Evolutionary conservation across 2,888 invertebrate genomes (phyloP).

Genomic region (Mechanitis mazaeus): DNA sequence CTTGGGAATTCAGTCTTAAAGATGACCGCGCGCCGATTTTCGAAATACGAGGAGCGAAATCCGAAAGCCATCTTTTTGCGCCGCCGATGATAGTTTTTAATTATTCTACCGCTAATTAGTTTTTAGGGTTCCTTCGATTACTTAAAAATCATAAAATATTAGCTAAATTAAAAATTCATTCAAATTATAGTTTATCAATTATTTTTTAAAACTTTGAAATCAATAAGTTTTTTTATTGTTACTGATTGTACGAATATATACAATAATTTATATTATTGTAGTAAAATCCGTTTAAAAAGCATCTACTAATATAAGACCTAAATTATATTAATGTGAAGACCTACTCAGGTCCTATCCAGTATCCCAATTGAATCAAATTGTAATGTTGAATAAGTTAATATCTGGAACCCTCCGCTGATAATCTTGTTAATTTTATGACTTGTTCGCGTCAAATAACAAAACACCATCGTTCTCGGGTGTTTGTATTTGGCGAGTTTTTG

Average conservation of each 20-base stretch:
- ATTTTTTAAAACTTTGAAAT: background rate
- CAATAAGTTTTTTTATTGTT: too few relatives aligned
- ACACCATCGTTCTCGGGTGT: slow-evolving; percentile 33
- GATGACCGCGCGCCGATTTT: slow-evolving; percentile 64
- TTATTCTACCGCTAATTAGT: slow-evolving; percentile 67
- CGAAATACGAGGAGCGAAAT: slow-evolving; percentile 72
- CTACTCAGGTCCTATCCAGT: background rate
- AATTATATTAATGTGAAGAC: too few relatives aligned
- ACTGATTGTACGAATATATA: background rate
- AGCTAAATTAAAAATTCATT: background rate
- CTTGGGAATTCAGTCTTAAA: slow-evolving; percentile 49
- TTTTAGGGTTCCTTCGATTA: slow-evolving; percentile 37
- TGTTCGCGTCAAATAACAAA: slow-evolving; percentile 36
- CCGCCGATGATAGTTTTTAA: slow-evolving; percentile 60
- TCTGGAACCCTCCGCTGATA: slow-evolving; percentile 27
- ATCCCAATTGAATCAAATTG: background rate
- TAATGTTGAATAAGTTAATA: background rate
- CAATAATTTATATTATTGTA: background rate
- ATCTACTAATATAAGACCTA: too few relatives aligned
- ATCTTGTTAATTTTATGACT: slow-evolving; percentile 34
- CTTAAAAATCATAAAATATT: slow-evolving; percentile 5
- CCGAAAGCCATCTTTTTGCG: slow-evolving; percentile 60
- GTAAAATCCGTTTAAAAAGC: too few relatives aligned
- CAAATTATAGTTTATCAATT: slow-evolving; percentile 6
- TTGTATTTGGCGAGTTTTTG: slow-evolving; percentile 43